Conservation (phyloP, 2,797 vertebrate species). For the Cynodonichthys magdalenae region DNA sequence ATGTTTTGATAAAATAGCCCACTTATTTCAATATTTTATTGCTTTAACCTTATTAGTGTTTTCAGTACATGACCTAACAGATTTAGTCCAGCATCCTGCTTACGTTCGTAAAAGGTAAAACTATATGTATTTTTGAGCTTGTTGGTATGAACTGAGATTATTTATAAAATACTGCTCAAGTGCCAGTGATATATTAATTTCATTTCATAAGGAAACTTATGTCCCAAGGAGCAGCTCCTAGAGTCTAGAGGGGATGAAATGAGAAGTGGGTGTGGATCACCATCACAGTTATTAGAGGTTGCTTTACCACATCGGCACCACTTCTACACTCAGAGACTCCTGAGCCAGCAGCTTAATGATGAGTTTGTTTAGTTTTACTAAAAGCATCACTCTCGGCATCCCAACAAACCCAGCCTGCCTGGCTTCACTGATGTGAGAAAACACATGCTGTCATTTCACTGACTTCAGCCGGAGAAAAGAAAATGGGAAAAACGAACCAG, state of each 20-base stretch:
- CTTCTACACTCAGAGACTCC: background rate
- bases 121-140: background rate
- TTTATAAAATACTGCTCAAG: background rate
- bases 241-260: conserved; percentile 1
- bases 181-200: background rate
- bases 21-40: too few species aligned
- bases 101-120: too few species aligned
- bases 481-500: too few species aligned
- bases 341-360: background rate
- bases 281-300: conserved; percentile 5
- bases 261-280: conserved; percentile 7
- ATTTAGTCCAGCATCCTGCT: too few species aligned
- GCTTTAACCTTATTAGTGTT: too few species aligned
- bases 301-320: background rate
- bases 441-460: background rate
- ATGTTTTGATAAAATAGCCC: too few species aligned
- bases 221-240: background rate
- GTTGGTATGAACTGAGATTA: too few species aligned
- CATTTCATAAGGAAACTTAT: background rate
- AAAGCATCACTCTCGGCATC: too few species aligned
- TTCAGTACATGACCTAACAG: too few species aligned
- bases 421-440: background rate
- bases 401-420: background rate
- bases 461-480: too few species aligned
- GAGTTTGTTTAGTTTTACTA: background rate